A percentile compares a stretch with the other conserved stretches of the same genome.
These are phyloP conservation scores for Hyposoter dolosus DNA, from an alignment of 2,888 invertebrate genomes.

Conservation along the genomic window DNA sequence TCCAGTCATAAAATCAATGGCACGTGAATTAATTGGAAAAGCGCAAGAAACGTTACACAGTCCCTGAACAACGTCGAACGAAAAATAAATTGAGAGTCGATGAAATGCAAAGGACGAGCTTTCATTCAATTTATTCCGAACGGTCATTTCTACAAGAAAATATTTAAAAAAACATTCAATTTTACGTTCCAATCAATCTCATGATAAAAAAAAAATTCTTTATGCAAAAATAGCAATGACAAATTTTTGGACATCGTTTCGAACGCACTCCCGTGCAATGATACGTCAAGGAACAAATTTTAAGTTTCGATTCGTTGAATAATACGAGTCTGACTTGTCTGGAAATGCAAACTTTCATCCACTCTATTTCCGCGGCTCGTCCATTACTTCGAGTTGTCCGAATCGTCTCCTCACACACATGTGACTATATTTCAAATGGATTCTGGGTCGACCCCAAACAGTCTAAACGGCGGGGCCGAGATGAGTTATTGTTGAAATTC, in stretches of 20 bases:
- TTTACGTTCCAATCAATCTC: background rate
- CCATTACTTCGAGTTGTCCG: conserved; percentile 38
- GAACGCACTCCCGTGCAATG: background rate
- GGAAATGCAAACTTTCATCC: conserved; percentile 39
- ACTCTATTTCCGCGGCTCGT: conserved; percentile 50
- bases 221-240: background rate
- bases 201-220: background rate
- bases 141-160: background rate
- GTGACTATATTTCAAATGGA: conserved; percentile 52
- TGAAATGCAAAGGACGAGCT: background rate
- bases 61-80: background rate
- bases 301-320: conserved; percentile 24
- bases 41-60: background rate
- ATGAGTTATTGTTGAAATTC: conserved; percentile 48
- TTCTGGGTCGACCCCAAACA: conserved; percentile 53
- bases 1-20: conserved; percentile 48
- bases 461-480: conserved; percentile 38
- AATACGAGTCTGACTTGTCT: background rate
- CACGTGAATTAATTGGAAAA: conserved; percentile 18
- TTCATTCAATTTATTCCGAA: background rate
- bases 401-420: conserved; percentile 38
- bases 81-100: conserved; percentile 14
- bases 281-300: background rate
- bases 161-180: background rate
- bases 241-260: background rate